These are phyloP conservation scores for Tyrannus savana DNA, from an alignment of 2,113 vertebrate species.

Conservation along the genomic window DNA sequence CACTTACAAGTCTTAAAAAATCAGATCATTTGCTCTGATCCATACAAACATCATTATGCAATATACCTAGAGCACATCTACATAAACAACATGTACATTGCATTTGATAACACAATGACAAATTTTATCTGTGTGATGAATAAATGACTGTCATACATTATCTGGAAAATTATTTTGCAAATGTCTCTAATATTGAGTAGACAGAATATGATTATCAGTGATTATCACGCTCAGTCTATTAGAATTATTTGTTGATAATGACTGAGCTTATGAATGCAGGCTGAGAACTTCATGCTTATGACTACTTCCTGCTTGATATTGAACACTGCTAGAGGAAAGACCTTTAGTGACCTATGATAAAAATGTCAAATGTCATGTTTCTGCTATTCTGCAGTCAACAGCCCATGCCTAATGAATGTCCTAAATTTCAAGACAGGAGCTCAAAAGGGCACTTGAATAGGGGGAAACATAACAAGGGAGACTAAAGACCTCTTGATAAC, in stretches of 20 bases:
- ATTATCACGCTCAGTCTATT: neutral
- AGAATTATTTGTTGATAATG: neutral
- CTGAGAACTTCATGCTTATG: neutral
- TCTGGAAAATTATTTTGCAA: neutral
- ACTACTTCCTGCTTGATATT: neutral
- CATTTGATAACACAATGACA: neutral
- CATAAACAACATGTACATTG: neutral
- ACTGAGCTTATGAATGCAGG: neutral
- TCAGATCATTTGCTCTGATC: neutral
- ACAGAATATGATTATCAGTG: neutral
- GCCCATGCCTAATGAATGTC: neutral
- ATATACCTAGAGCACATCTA: neutral
- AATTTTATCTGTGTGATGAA: neutral
- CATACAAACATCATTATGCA: neutral
- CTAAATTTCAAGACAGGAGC: neutral
- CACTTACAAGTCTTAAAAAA: neutral
- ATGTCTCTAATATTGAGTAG: neutral
- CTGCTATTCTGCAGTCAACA: neutral
- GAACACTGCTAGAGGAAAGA: neutral
- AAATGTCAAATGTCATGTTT: constrained; percentile 19
- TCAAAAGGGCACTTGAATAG: neutral
- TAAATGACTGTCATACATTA: neutral
- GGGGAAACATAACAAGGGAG: neutral
- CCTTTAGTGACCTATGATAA: constrained; percentile 25
- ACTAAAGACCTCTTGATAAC: neutral